Evolutionary conservation across 2,888 invertebrate genomes (phyloP), one percentile per base, ranked within the genome.

Genomic region (Lacanobia wlatinum): DNA sequence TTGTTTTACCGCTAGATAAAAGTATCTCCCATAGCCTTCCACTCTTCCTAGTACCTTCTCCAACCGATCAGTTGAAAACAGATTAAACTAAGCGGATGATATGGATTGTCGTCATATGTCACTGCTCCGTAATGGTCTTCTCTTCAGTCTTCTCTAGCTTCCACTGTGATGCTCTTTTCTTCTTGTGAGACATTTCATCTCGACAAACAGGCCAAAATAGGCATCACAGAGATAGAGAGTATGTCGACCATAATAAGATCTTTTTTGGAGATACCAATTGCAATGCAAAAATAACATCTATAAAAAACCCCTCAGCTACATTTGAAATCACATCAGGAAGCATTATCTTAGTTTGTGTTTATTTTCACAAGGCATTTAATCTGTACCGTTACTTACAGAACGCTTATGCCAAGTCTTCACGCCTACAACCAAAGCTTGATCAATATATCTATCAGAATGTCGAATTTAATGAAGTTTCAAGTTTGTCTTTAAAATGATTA

Each of bases 391-490:
- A 56, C 12, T 50, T 52, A 52, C 2, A 53, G 18, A 73, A 76
- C 12, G 75, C 9, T 78, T 59, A 50, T 43, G 23, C 18, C 23
- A 40, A 73, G 75, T 23, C 28, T 74, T 77, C 8, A 68, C 50
- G 63, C 48, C 53, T 58, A 67, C 55, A 60, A 63, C 56, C 21
- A 74, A 53, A 79, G 70, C 75, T 77, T 71, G 65, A 70, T 82
- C 59, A 58, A 62, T 64, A 80, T 60, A 65, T 73, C 67, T 68
- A 80, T 68, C 68, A 73, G 40, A 56, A 73, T 63, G 69, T 73
- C 69, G 16, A 67, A 34, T 73, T 83, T 73, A 82, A 82, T 75
- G 66, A 73, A 75, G 66, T 72, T 78, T 65, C 63, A 71, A 72
- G 63, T 76, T 70, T 70, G 60, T 71, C 67, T 67, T 64, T 50